Evolutionary conservation across 2,113 vertebrate genomes (phyloP), one percentile per base, ranked within the genome.

Genomic region (Pelusios castaneus): DNA sequence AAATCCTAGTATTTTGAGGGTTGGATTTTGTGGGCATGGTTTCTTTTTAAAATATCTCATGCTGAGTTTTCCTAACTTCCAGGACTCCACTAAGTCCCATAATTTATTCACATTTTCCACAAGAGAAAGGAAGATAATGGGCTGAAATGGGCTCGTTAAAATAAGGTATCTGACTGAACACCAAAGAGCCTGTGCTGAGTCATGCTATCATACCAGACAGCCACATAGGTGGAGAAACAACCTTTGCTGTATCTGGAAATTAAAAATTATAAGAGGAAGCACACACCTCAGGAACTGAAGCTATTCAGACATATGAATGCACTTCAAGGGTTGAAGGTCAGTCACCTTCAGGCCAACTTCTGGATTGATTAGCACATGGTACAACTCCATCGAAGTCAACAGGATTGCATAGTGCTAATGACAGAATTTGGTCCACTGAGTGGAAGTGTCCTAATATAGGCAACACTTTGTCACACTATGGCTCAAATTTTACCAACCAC

Each of bases 1-100:
- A 67, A 67, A 19, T 5, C 21, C 34, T 21, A n/a, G 16, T 70
- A 70, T 70, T 38, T 38, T 10, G n/a, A 17, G 63, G 8, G 63
- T 10, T 70, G 63, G 63, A 5, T 6, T 60, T n/a, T 70, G 4
- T 70, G 34, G 10, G 17, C 7, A 45, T 8, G n/a, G n/a, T 14
- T 41, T 76, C 25, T 0, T 7, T 47, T 34, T 1, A 56, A 7
- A 11, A 84, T 2, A 0, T 0, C 1, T 43, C n/a, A 12, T 45
- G 70, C 27, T 4, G 25, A 54, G 55, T 11, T 0, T 43, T 47
- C 52, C 83, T 51, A 38, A 6, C 56, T 1, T 3, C 79, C 4
- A 1, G 31, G 10, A 51, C 41, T 31, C 19, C 34, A 38, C n/a
- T 70, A 70, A 70, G 34, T 34, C 34, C 34, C 34, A 22, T 22